Evolutionary conservation across 2,113 vertebrate species (phyloP).

Genomic region (Rhinopithecus roxellana): DNA sequence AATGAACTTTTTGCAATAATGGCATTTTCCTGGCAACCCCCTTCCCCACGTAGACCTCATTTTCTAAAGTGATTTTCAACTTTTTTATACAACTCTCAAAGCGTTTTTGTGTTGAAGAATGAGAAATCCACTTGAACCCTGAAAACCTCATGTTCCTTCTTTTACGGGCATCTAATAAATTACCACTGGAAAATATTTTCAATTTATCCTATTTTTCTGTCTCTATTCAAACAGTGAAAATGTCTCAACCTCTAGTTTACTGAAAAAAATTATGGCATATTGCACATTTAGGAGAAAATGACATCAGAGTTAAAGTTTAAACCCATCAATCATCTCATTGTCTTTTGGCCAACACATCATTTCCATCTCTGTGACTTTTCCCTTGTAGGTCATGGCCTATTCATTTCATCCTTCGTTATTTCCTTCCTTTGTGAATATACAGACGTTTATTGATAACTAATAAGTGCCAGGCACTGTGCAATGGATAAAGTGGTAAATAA

Average conservation of each 20-base stretch:
- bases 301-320: not conserved
- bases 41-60: not conserved
- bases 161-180: not conserved
- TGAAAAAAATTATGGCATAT: not conserved
- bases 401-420: not conserved
- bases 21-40: not conserved
- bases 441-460: not conserved
- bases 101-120: constrained; percentile 46
- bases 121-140: constrained; percentile 49
- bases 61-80: constrained; percentile 43
- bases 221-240: not conserved
- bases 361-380: not conserved
- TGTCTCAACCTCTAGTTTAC: not conserved
- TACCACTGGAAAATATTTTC: not conserved
- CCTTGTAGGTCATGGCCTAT: not conserved
- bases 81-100: constrained; percentile 21
- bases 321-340: not conserved
- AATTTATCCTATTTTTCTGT: not conserved
- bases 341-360: not conserved
- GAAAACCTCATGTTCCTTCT: constrained; percentile 29
- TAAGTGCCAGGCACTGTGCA: not conserved
- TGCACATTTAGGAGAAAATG: not conserved
- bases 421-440: not conserved
- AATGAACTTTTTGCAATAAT: constrained; percentile 1
- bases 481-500: not conserved